Evolutionary conservation across 1,140 invertebrate species (phyloP).

Genomic region (Anastrepha obliqua): DNA sequence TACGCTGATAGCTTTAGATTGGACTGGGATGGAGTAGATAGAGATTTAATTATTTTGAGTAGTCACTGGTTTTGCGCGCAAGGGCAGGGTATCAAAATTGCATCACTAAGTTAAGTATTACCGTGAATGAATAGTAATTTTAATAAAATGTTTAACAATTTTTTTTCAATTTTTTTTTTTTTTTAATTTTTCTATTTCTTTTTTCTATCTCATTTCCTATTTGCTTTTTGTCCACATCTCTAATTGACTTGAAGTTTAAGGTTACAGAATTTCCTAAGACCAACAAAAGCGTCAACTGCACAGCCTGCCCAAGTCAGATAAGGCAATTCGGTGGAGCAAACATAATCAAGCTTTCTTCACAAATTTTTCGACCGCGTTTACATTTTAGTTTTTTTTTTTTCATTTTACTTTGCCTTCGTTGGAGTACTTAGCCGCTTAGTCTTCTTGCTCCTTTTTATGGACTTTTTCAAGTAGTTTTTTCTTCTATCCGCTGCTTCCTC

Average conservation of each 20-base stretch:
- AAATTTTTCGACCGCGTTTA: too few species aligned
- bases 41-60: too few species aligned
- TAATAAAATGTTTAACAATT: too few species aligned
- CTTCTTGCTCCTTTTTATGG: too few species aligned
- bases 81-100: too few species aligned
- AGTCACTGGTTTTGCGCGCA: too few species aligned
- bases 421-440: neutral
- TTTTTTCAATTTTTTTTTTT: too few species aligned
- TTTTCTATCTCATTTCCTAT: neutral
- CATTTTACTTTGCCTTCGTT: neutral
- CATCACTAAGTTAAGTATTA: too few species aligned
- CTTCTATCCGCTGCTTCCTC: neutral
- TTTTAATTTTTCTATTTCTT: neutral
- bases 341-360: slow-evolving; percentile 27
- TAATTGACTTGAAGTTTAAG: slow-evolving; percentile 1
- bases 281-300: neutral
- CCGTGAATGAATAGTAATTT: too few species aligned
- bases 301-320: neutral
- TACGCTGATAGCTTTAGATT: too few species aligned
- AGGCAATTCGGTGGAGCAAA: slow-evolving; percentile 19
- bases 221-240: neutral
- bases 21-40: too few species aligned
- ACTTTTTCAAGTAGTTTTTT: neutral
- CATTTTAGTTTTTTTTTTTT: neutral
- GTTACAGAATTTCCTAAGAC: neutral